Percentiles rank a stretch among this genome's conserved stretches.
Evolutionary conservation across 2,113 vertebrate genomes (phyloP).

Genomic region (Sterna hirundo): DNA sequence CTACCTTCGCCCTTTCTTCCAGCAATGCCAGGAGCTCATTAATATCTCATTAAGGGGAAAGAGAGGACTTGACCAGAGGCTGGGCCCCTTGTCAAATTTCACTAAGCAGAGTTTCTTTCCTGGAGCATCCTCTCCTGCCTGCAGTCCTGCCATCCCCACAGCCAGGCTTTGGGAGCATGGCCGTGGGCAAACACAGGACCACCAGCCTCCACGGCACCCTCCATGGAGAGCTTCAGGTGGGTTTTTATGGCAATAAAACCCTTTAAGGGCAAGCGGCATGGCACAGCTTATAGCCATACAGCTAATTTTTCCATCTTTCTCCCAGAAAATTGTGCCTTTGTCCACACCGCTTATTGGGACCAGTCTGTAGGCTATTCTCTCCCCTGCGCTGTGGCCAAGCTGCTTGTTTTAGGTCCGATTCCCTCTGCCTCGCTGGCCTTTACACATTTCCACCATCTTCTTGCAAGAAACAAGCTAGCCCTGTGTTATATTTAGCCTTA

Average conservation of each 20-base stretch:
- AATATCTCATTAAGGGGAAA: background rate
- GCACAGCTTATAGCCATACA: background rate
- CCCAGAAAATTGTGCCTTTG: background rate
- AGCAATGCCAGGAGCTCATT: background rate
- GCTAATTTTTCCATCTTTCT: background rate
- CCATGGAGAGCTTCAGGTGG: background rate
- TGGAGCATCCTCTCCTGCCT: background rate
- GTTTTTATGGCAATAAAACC: background rate
- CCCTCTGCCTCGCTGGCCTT: background rate
- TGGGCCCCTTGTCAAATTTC: background rate
- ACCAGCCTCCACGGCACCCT: accelerated
- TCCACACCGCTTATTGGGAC: background rate
- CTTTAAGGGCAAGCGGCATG: background rate
- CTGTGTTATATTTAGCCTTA: background rate
- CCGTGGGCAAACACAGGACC: accelerated
- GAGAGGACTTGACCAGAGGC: background rate
- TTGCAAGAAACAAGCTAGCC: background rate
- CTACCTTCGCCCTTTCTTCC: background rate
- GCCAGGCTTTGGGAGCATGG: background rate
- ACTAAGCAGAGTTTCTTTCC: background rate
- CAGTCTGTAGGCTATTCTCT: background rate
- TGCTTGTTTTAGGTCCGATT: background rate
- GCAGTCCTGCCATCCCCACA: background rate
- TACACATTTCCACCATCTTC: background rate
- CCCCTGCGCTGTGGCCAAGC: background rate